Evolutionary conservation across 2,888 invertebrate genomes (phyloP), one percentile per base, ranked within the genome.

Genomic region (Sabellastarte sp.): DNA sequence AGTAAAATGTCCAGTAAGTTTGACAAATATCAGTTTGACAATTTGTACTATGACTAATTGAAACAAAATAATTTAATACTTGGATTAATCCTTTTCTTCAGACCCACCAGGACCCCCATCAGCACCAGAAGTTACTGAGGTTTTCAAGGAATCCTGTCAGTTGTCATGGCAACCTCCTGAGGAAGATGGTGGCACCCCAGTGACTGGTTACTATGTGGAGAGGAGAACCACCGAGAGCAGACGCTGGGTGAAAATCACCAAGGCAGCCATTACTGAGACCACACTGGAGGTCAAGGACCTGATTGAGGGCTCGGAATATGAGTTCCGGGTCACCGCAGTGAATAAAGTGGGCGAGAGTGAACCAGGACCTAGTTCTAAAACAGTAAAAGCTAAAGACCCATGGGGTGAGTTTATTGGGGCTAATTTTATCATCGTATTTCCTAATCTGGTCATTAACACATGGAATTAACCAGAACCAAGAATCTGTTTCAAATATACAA

Each of bases 131-230:
- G 89, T 92, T 10, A 88, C 88, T 29, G 91, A 93, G 76, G 88
- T 92, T 52, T 93, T 93, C 26, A 52, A 55, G 53, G 63, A 63
- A 53, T 31, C 32, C 57, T 15, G 60, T 3, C 58, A 56, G 30
- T 67, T 66, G 63, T 55, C 59, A 59, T 66, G 66, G 66, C 20
- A 32, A 33, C 52, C 51, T 30, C 66, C 66, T 15, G 59, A 59
- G 53, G 60, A 60, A 29, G 31, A 76, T 59, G 95, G 96, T 68
- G 96, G 96, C 63, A 91, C 95, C 57, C 93, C 95, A 33, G 87
- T 97, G 72, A 89, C 91, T 74, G 93, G 93, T 52, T 59, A 60
- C 28, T 32, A 57, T 32, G 28, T 60, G 5, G 51, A 60, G 29
- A 15, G 60, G 5, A 15, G 30, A 5, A 3, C n/a, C 5, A 24